phyloP scores from a whole-genome alignment of 2,113 vertebrate species.

The Myanophis thanlyinensis region DNA sequence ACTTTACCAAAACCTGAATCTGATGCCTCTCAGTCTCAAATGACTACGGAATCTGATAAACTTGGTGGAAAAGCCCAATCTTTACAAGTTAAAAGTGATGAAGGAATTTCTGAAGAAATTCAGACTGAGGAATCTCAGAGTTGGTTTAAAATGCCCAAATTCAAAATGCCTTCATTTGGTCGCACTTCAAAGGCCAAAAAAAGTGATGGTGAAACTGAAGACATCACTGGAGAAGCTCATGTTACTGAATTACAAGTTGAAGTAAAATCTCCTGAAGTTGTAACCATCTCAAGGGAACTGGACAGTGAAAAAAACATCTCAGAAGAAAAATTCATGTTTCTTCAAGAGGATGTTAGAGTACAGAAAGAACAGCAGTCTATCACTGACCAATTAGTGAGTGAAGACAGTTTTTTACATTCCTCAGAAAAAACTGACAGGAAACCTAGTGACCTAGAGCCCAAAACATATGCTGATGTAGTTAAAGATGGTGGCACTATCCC shows the following conservation, averaged over 20 bases:
- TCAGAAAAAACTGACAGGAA: background rate
- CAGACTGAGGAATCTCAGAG: conserved; percentile 52
- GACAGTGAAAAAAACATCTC: conserved; percentile 34
- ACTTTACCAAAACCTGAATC: conserved; percentile 26
- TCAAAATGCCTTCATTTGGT: conserved; percentile 56
- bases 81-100: background rate
- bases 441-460: background rate
- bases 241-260: conserved; percentile 4
- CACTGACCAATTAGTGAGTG: background rate
- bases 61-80: background rate
- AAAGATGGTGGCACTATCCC: accelerated
- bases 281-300: background rate
- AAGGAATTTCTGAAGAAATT: conserved; percentile 34
- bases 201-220: conserved; percentile 7
- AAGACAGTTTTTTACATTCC: background rate
- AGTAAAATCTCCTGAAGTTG: conserved; percentile 33
- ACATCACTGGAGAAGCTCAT: background rate
- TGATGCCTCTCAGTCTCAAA: conserved; percentile 30
- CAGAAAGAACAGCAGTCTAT: background rate
- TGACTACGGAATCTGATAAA: background rate
- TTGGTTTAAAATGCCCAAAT: conserved; percentile 65
- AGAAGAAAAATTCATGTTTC: conserved; percentile 6
- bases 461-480: background rate
- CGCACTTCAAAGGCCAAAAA: conserved; percentile 37
- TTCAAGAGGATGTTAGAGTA: conserved; percentile 27